Evolutionary conservation across 2,888 invertebrate genomes (phyloP).

Genomic region (Papilio protenor): DNA sequence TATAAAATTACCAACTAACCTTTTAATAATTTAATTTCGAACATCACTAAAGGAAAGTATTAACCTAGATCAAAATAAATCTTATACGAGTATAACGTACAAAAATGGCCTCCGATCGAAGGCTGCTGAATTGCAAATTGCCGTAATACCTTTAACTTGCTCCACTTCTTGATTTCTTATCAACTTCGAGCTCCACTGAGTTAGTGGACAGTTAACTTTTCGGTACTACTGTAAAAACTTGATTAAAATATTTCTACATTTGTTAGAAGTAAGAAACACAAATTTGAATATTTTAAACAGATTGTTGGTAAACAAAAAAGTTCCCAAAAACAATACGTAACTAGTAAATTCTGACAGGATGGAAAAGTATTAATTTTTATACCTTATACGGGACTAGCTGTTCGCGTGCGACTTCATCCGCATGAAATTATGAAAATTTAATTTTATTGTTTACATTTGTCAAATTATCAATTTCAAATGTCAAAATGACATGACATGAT

Average conservation of each 20-base stretch:
- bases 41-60: neutral
- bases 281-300: neutral
- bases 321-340: neutral
- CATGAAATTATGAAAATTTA: no score
- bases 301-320: neutral
- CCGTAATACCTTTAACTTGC: slow-evolving; percentile 29
- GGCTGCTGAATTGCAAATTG: slow-evolving; percentile 32
- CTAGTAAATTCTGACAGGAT: neutral
- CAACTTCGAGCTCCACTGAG: slow-evolving; percentile 18
- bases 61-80: neutral
- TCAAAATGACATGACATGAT: no score
- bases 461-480: no score
- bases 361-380: no score
- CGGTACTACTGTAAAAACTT: neutral
- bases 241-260: no score
- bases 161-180: slow-evolving; percentile 31
- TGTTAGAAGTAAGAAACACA: no score
- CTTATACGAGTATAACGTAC: slow-evolving; percentile 1
- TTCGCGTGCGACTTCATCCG: no score
- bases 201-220: slow-evolving; percentile 20
- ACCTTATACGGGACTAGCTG: no score
- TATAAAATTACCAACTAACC: neutral
- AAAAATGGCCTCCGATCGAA: slow-evolving; percentile 28
- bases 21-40: neutral
- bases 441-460: no score